Conservation (phyloP, 2,888 invertebrate species). For the Baccha elongata region DNA sequence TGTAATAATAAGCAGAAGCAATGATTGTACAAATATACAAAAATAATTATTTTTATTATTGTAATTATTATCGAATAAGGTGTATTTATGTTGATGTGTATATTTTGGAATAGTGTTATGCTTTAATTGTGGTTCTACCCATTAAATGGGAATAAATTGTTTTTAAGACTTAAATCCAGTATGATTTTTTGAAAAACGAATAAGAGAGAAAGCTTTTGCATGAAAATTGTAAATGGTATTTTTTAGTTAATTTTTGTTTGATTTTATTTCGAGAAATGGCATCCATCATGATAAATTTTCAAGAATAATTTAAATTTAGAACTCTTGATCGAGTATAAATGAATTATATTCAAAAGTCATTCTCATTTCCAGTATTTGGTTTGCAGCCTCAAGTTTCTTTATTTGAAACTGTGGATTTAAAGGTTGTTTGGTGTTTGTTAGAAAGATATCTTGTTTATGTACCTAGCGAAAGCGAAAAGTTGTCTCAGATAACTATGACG, state of each 20-base stretch:
- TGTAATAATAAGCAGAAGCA: conserved; percentile 55
- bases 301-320: too few species aligned
- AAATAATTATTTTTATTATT: conserved; percentile 62
- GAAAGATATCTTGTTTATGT: too few species aligned
- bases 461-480: too few species aligned
- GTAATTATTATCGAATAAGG: conserved; percentile 44
- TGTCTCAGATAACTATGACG: too few species aligned
- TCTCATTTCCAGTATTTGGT: too few species aligned
- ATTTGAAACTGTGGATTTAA: too few species aligned
- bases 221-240: neutral
- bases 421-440: too few species aligned
- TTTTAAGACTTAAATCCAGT: conserved; percentile 10
- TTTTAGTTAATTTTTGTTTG: neutral
- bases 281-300: too few species aligned
- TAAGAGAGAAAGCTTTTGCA: neutral
- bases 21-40: conserved; percentile 72
- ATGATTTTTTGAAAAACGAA: conserved; percentile 2
- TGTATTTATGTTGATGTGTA: conserved; percentile 44
- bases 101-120: conserved; percentile 57
- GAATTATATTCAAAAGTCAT: too few species aligned
- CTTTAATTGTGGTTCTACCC: conserved; percentile 29
- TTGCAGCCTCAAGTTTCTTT: too few species aligned
- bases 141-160: conserved; percentile 29
- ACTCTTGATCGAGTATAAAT: too few species aligned
- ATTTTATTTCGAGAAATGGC: neutral